Evolutionary conservation across 2,888 invertebrate species (phyloP), one percentile per base, ranked within the genome.

Genomic region (Cephus pulcher): DNA sequence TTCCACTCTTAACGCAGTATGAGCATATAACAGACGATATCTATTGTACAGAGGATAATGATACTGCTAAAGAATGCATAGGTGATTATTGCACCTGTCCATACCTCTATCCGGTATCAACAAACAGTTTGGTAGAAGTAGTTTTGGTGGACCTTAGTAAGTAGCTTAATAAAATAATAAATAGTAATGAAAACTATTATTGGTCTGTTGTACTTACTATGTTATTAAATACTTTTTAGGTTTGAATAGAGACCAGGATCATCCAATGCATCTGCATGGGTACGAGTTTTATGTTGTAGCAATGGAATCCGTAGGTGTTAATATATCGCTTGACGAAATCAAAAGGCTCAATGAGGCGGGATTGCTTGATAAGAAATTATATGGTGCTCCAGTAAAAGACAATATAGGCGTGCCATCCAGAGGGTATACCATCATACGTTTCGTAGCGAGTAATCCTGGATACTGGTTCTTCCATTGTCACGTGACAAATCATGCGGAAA

Each of bases 401-500:
- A 93, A 92, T 1, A 86, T 93, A 30, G 90, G 91, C 69, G 90
- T 93, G 2, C 93, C 93, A 3, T 89, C 89, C 74, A 92, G 91
- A 68, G 93, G 93, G 23, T 93, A 90, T 79, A 88, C 90, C 0
- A 88, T 93, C 9, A 79, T 93, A 6, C 87, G 93, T 69, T 93
- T 93, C 79, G 78, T 86, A 33, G 92, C 93, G 12, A 81, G 88
- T 37, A 93, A 93, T 85, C 92, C 92, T 84, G 93, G 93, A 73
- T 91, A 89, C 79, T 92, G 92, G 92, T 84, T 93, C 73, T 89
- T 92, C 78, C 93, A 93, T 83, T 93, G 93, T 79, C 93, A 93
- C 84, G 88, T 92, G 4, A 89, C 91, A 32, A 92, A 92, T 84
- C 93, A 93, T 83, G 87, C 91, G 71, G 92, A 92, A 78, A 87